Evolutionary conservation across 2,888 invertebrate genomes (phyloP), one percentile per base, ranked within the genome.

Genomic region (Monochamus alternatus): DNA sequence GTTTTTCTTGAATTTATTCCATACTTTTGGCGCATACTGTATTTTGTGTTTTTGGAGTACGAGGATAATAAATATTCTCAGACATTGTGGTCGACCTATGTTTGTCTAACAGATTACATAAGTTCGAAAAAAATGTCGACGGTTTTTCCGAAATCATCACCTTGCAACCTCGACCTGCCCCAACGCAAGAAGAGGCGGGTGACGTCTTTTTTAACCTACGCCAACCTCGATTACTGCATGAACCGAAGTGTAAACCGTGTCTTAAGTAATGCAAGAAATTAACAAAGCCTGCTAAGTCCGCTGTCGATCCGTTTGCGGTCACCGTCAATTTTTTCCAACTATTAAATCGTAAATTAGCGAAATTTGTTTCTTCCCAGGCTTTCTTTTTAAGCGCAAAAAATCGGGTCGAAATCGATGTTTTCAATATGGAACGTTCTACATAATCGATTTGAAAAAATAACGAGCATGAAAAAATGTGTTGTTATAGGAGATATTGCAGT

Each of bases 341-440:
- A 55, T 55, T 55, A 55, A 55, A 55, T 55, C 14, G 55, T 3
- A 22, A 22, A 55, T 55, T 55, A 55, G 55, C 55, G 55, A 55
- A 55, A 55, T 55, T 55, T 22, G 14, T 55, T 55, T 55, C 55
- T 55, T 55, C 55, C 55, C 55, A 55, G 55, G 55, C 55, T 55
- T 55, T 55, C 55, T 55, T 55, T 10, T 8, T 9, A 1, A 22
- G 47, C 55, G 55, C 14, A 55, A 55, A 55, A 55, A 47, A 47
- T 47, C 47, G 10, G 12, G 10, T 47, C 47, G 47, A 47, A 47
- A 47, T 12, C 47, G 47, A 12, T 47, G 47, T 47, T 47, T 47
- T 47, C 12, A 47, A 47, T 47, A 55, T 55, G 22, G n/a, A 14
- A 55, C 55, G 55, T 55, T 55, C 55, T 22, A 12, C 55, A 22